Conservation (phyloP, 1,140 invertebrate genomes). For the Chrysomallon squamiferum region DNA sequence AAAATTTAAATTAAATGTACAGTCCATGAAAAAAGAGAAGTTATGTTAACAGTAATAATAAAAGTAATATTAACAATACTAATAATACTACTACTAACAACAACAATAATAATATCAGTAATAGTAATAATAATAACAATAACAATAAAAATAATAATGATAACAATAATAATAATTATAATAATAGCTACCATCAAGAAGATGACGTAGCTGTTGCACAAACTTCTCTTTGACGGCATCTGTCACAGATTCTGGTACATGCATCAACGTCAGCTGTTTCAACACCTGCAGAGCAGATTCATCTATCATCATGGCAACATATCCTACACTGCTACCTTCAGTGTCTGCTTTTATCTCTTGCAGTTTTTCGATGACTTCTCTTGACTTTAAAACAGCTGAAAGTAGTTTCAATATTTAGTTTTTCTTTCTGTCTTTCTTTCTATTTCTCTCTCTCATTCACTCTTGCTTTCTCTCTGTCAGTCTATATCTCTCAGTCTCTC, state of each 20-base stretch:
- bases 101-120: too few species aligned
- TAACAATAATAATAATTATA: too few species aligned
- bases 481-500: not conserved
- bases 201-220: constrained; percentile 19
- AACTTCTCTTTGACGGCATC: constrained; percentile 26
- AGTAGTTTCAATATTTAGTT: constrained; percentile 12
- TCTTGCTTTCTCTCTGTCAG: not conserved
- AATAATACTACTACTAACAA: too few species aligned
- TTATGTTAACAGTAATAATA: too few species aligned
- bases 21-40: too few species aligned
- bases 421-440: not conserved
- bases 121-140: too few species aligned
- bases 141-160: too few species aligned
- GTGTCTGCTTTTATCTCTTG: constrained; percentile 27
- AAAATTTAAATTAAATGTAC: too few species aligned
- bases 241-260: constrained; percentile 34
- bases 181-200: constrained; percentile 29
- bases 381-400: constrained; percentile 28
- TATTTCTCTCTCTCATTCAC: not conserved
- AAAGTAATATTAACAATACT: too few species aligned
- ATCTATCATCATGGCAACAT: constrained; percentile 15
- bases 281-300: constrained; percentile 24
- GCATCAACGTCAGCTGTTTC: constrained; percentile 39
- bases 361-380: constrained; percentile 30
- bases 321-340: constrained; percentile 28